Conservation (phyloP, 1,140 invertebrate genomes). For the Heliconius himera region DNA sequence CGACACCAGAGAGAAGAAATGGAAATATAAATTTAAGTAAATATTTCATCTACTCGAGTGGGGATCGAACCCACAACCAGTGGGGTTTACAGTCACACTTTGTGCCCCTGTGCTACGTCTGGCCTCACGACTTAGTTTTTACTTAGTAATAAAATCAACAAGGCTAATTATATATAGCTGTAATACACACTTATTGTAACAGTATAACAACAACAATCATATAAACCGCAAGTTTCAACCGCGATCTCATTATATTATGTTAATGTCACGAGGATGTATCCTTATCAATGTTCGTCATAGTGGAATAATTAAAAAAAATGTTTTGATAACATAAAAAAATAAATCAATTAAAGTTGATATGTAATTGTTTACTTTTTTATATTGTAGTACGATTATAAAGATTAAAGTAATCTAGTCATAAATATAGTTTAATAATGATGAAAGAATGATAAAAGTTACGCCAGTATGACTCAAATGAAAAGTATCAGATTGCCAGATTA, state of each 20-base stretch:
- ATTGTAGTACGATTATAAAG: too few species aligned
- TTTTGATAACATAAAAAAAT: background rate
- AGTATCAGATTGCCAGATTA: too few species aligned
- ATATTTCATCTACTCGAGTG: too few species aligned
- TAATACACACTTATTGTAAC: background rate
- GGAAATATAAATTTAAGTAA: too few species aligned
- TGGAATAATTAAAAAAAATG: background rate
- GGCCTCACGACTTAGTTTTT: too few species aligned
- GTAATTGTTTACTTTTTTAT: background rate
- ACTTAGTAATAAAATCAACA: background rate
- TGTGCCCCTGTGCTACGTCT: too few species aligned
- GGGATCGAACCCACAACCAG: too few species aligned
- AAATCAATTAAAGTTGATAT: background rate
- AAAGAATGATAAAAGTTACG: background rate
- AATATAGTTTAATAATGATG: background rate
- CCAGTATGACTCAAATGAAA: too few species aligned
- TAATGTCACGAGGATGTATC: slow-evolving; percentile 9
- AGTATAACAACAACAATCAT: background rate
- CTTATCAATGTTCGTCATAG: background rate
- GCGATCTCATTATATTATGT: slow-evolving; percentile 1
- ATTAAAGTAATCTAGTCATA: background rate
- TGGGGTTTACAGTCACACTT: too few species aligned
- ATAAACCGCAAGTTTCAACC: slow-evolving; percentile 1
- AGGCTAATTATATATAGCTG: background rate
- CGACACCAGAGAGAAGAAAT: too few species aligned